phyloP scores from a whole-genome alignment of 2,888 invertebrate genomes.

The Candidula unifasciata region DNA sequence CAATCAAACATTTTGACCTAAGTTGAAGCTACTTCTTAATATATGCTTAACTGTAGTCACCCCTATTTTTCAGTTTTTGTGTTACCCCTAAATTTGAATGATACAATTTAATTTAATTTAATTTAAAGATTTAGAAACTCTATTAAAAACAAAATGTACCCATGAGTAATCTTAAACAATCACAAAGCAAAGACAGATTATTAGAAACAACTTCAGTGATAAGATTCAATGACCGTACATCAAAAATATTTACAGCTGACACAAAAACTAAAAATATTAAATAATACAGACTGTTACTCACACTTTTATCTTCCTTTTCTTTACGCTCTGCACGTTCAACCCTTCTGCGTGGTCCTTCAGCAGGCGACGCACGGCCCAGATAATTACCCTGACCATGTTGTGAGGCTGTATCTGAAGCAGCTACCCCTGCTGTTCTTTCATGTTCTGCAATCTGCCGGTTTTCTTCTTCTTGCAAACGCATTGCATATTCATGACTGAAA shows the following conservation, averaged over 20 bases:
- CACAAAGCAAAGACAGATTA: background rate
- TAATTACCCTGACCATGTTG: constrained; percentile 40
- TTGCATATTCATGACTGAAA: constrained; percentile 78
- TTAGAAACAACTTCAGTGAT: background rate
- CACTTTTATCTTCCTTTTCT: constrained; percentile 53
- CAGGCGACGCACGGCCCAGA: constrained; percentile 11
- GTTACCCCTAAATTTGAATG: background rate
- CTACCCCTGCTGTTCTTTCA: constrained; percentile 48
- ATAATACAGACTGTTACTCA: constrained; percentile 8
- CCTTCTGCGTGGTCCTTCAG: constrained; percentile 39
- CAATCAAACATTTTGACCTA: too few species aligned
- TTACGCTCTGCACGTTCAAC: constrained; percentile 45
- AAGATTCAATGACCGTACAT: background rate
- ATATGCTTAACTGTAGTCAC: too few species aligned
- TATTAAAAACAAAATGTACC: too few species aligned
- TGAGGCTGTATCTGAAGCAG: constrained; percentile 46
- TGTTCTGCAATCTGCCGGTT: constrained; percentile 64
- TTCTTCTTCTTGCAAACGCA: constrained; percentile 79
- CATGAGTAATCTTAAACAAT: too few species aligned
- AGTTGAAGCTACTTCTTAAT: too few species aligned
- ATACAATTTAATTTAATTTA: background rate
- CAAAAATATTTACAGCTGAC: background rate
- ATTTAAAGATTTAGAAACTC: too few species aligned
- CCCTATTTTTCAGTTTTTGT: too few species aligned
- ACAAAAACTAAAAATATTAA: background rate